phyloP scores from a whole-genome alignment of 2,113 vertebrate species.

The Podilymbus podiceps region DNA sequence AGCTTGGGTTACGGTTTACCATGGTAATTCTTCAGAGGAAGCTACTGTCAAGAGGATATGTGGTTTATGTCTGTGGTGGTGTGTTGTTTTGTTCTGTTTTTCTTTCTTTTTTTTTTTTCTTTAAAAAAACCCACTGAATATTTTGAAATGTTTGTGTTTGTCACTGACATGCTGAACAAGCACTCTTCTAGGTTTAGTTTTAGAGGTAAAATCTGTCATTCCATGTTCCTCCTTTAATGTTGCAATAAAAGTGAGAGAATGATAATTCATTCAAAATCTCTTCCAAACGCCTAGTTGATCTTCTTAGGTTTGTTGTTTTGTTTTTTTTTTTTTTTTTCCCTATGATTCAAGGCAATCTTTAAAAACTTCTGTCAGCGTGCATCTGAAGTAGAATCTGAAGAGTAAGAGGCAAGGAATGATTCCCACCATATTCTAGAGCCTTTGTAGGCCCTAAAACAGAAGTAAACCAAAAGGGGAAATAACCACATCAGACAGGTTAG shows the following conservation, averaged over 20 bases:
- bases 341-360: neutral
- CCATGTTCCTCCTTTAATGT: neutral
- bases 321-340: neutral
- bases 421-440: neutral
- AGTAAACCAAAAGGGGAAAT: neutral
- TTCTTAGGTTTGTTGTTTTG: too few relatives aligned
- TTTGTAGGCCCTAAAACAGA: neutral
- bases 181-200: neutral
- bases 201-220: neutral
- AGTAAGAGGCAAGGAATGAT: neutral
- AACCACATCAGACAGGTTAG: neutral
- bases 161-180: neutral
- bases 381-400: neutral
- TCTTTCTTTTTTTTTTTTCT: neutral
- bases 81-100: neutral
- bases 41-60: neutral
- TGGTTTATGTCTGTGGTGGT: neutral
- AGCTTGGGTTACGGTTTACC: neutral
- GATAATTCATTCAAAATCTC: neutral
- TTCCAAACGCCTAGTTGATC: neutral
- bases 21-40: neutral
- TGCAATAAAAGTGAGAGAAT: neutral
- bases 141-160: neutral
- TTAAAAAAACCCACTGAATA: fast-evolving
- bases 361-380: neutral